Evolutionary conservation across 2,888 invertebrate genomes (phyloP).

Genomic region (Reticulitermes lucifugus): DNA sequence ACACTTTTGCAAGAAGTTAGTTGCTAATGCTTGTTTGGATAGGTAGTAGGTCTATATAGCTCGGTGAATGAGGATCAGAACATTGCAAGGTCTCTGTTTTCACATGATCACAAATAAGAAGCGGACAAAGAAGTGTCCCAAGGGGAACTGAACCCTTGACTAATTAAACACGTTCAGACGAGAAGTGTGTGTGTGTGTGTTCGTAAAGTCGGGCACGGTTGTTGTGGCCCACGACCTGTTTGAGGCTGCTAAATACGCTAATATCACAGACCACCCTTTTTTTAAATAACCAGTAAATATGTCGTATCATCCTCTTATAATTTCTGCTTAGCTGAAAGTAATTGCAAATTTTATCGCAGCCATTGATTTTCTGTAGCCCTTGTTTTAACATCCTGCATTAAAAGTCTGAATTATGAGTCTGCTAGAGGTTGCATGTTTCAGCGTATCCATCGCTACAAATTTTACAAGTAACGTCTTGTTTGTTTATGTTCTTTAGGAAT

Average conservation of each 20-base stretch:
- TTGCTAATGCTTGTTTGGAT: too few species aligned
- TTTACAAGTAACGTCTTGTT: constrained; percentile 21
- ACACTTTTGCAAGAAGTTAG: too few species aligned
- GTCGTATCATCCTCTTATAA: constrained; percentile 26
- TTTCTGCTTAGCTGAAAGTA: constrained; percentile 39
- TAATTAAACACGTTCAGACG: neutral
- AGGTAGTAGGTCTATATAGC: too few species aligned
- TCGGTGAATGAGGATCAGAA: too few species aligned
- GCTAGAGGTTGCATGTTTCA: constrained; percentile 4
- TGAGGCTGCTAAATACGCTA: constrained; percentile 13
- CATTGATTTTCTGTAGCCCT: constrained; percentile 36
- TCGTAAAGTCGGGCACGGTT: neutral
- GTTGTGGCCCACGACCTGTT: neutral
- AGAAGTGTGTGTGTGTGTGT: neutral
- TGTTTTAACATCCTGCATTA: constrained; percentile 33
- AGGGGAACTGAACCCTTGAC: too few species aligned
- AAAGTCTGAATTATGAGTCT: constrained; percentile 37
- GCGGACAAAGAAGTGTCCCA: too few species aligned
- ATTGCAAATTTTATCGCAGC: constrained; percentile 17
- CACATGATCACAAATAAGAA: too few species aligned
- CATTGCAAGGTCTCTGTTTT: too few species aligned
- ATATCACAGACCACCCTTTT: constrained; percentile 4
- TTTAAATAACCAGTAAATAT: constrained; percentile 40
- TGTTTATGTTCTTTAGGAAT: constrained; percentile 5
- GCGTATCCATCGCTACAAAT: constrained; percentile 19